Evolutionary conservation across 2,113 vertebrate genomes (phyloP).

Genomic region (Saccopteryx leptura): DNA sequence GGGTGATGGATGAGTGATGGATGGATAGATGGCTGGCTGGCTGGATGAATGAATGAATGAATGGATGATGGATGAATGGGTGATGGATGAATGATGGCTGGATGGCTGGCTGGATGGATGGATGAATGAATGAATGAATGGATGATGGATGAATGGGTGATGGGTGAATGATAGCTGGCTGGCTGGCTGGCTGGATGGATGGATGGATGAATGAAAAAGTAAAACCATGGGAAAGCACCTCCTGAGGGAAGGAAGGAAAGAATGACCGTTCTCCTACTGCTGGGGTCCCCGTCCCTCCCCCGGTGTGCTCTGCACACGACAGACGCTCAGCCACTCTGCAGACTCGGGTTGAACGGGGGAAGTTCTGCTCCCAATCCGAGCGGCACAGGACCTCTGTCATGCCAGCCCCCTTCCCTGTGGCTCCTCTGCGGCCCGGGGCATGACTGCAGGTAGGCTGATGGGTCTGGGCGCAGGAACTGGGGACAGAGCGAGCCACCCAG

Average conservation of each 20-base stretch:
- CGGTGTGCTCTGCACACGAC: accelerated
- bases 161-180: no score
- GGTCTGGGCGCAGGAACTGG: neutral
- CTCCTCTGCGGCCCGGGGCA: neutral
- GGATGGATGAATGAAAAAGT: neutral
- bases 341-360: neutral
- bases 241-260: accelerated
- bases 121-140: neutral
- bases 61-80: no score
- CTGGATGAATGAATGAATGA: neutral
- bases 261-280: neutral
- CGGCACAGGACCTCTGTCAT: neutral
- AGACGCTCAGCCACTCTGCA: neutral
- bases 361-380: neutral
- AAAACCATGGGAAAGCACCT: accelerated
- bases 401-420: neutral
- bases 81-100: no score
- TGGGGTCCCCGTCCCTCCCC: neutral
- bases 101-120: no score
- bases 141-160: neutral
- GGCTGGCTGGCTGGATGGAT: no score
- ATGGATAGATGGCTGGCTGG: no score
- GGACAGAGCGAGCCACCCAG: no score
- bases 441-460: neutral
- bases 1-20: no score